Evolutionary conservation across 2,888 invertebrate species (phyloP), one percentile per base, ranked within the genome.

Genomic region (Lepidochitona cinerea): DNA sequence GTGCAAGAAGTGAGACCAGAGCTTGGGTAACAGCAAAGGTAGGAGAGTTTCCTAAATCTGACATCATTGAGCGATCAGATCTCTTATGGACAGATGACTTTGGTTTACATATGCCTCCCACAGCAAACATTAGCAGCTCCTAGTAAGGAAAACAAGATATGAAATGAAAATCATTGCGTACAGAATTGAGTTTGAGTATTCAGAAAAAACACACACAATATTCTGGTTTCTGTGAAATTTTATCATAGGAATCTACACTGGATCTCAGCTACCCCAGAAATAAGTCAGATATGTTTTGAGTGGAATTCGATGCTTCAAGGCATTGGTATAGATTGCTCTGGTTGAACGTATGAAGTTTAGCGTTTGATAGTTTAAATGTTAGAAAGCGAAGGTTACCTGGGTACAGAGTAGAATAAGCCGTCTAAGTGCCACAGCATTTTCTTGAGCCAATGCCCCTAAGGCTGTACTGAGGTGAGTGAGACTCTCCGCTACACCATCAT

Each of bases 1-100:
- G 80, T 3, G 90, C 90, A 5, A 94, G 89, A 37, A 93, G 92
- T 68, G 92, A 92, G 0, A 93, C 93, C 12, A 93, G 88, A 12
- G 93, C 92, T 88, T 93, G 93, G 2, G 93, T 93, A 1, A 94
- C 93, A 23, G 93, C 92, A 85, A 93, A 91, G 69, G 90, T 90
- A 9, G 86, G 84, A 83, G 90, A 81, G 41, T 52, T 37, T 7
- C 33, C 41, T n/a, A 37, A 18, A 37, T 33, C 53, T 12, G 23
- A 29, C 4, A 26, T 14, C 12, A 4, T 1, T 2, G 26, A 29
- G 4, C 29, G 23, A n/a, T n/a, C n/a, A 14, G 7, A 59, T 26
- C 59, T 23, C 9, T 29, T 23, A 23, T 59, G 26, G 26, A 70
- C 66, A 37, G 79, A 75, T 67, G 82, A 83, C 70, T 84, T 82